These are phyloP conservation scores for Burhinus oedicnemus DNA, from an alignment of 2,113 vertebrate species.

Conservation along the genomic window DNA sequence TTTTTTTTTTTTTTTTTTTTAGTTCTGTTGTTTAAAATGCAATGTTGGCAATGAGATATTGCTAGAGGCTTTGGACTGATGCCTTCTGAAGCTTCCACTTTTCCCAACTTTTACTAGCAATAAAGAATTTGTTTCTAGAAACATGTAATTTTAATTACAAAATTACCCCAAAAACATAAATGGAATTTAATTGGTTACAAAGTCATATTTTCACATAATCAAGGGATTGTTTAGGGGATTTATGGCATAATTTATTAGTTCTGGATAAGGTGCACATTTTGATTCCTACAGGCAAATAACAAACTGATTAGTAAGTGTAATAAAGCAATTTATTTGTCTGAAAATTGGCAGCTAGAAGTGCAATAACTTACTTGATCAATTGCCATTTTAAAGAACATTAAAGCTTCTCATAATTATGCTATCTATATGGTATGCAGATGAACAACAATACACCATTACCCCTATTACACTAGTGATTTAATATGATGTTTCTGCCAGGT, in stretches of 20 bases:
- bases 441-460: constrained; percentile 38
- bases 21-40: constrained; percentile 44
- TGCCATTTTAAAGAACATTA: constrained; percentile 64
- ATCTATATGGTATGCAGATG: constrained; percentile 60
- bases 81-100: constrained; percentile 48
- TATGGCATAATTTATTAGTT: constrained; percentile 62
- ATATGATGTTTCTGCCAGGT: constrained; percentile 45
- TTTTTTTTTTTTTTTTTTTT: constrained; percentile 5
- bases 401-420: constrained; percentile 50
- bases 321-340: constrained; percentile 67
- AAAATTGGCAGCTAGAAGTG: constrained; percentile 51
- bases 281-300: constrained; percentile 70
- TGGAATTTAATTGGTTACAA: constrained; percentile 72
- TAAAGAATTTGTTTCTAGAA: constrained; percentile 63
- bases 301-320: constrained; percentile 66
- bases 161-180: constrained; percentile 62
- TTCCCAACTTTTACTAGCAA: constrained; percentile 44
- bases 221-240: constrained; percentile 23
- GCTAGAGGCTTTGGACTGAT: constrained; percentile 62
- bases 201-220: constrained; percentile 56
- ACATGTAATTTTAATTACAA: constrained; percentile 61
- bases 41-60: constrained; percentile 27
- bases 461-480: constrained; percentile 40
- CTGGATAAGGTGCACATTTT: constrained; percentile 40
- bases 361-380: constrained; percentile 62